Evolutionary conservation across 2,113 vertebrate species (phyloP), one percentile per base, ranked within the genome.

Genomic region (Glaucomys volans): DNA sequence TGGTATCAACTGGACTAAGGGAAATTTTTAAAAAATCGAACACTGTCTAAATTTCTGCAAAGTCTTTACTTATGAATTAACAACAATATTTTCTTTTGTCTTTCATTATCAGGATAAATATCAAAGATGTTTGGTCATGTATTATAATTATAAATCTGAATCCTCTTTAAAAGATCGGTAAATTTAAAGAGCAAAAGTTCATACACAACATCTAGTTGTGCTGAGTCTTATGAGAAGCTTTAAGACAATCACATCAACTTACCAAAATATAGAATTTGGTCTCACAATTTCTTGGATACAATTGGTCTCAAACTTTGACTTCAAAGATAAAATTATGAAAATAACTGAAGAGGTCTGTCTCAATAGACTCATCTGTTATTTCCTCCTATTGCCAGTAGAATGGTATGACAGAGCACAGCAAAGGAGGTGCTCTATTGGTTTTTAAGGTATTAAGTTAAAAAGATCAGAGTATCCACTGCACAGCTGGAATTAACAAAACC

Each of bases 401-500:
- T 28, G 92, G 92, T 8, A 95, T 3, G 77, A 95, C 9, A 96
- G 95, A 98, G 98, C 98, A 95, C 97, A 98, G 98, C 98, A 98
- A 98, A 90, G 91, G 94, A 96, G 77, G 91, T 91, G 96, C 95
- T 95, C 77, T 95, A 93, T 88, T 8, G 0, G 17, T 83, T 26
- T 20, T 94, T 74, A 94, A 80, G 96, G 6, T 75, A 30, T 84
- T 40, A 94, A 82, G 96, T 14, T 77, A 57, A 90, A 12, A 59
- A 69, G 14, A 83, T 99, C 92, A 99, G 97, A 99, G 99, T 97
- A 99, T 99, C 99, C 99, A 99, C 57, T 99, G 98, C 98, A 99
- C 99, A 74, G 99, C 99, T 99, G 97, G 99, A 99, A 98, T 99
- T 66, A 99, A 98, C 99, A 99, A 37, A 99, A 99, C 74, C 99